Base-by-base conservation (phyloP, 1,140 invertebrate genomes). In the Caenorhabditis inopinata region DNA sequence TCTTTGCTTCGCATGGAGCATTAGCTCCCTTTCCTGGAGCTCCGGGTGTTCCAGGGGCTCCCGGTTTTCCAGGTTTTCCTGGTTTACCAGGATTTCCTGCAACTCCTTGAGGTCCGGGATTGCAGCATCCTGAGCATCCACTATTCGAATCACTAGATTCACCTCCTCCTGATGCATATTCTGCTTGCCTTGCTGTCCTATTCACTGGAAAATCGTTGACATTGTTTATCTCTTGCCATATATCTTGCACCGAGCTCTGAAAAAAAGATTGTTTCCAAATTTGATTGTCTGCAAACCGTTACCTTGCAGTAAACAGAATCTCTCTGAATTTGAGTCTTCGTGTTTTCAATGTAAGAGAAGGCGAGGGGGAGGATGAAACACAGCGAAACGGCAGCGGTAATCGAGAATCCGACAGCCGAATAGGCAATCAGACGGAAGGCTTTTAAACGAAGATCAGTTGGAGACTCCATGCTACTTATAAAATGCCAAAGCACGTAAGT, bases 1-100 rank as follows among this genome's bases (percentile, higher is more conserved):
- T 82, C 68, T 58, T 80, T 16, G 77, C 76, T 38, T 79, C 80
- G 32, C 80, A 82, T 18, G 80, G 80, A 9, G 42, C 62, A 12
- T 48, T 21, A 0, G 80, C 76, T 46, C 49, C 49, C 21, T 58
- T 78, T 73, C 80, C 80, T 45, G 76, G 77, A 18, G 80, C 51
- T 47, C 80, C 80, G 27, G 80, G 80, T n/a, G 45, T 18, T 79
- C 80, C 80, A n/a, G 80, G 76, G 7, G 80, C 80, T 78, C 76
- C 80, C 0, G 80, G 80, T 29, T 62, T 79, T 78, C 76, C 80
- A 25, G 58, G 76, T 35, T 80, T 82, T 80, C 76, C 80, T n/a
- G 80, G 80, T 23, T 62, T 80, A 32, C 76, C 80, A 27, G 80
- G 76, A 32, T 49, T 42, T 18, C 80, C 75, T 14, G 53, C 80